These are phyloP conservation scores for Pseudolycoriella hygida DNA, from an alignment of 2,888 invertebrate species.

Conservation along the genomic window DNA sequence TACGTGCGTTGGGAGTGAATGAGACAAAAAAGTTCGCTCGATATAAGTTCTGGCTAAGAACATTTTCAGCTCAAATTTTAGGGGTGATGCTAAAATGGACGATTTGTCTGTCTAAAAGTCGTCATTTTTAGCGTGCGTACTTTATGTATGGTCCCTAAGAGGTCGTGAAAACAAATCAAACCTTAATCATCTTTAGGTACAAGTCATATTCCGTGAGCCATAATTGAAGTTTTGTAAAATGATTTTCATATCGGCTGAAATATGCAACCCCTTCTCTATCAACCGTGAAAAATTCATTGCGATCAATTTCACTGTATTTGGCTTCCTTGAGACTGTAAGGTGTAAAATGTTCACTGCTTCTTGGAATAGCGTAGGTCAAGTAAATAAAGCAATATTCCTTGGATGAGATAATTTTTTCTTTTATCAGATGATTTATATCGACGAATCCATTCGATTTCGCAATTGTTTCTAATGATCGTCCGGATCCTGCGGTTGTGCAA, in stretches of 20 bases:
- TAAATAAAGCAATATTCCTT: slow-evolving; percentile 54
- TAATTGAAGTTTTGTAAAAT: slow-evolving; percentile 55
- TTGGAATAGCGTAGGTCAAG: slow-evolving; percentile 55
- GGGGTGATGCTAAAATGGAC: no score
- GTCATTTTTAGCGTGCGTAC: no score
- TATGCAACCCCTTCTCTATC: slow-evolving; percentile 70
- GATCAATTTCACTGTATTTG: slow-evolving; percentile 48
- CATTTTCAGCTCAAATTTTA: no score
- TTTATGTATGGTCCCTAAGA: background rate
- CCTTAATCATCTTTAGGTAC: slow-evolving; percentile 58
- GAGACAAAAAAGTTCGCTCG: no score
- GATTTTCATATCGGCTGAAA: slow-evolving; percentile 49
- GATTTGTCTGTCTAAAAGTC: no score
- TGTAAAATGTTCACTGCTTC: slow-evolving; percentile 51
- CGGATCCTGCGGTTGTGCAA: no score
- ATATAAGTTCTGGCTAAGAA: no score
- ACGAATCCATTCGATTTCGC: no score
- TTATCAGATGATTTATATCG: slow-evolving; percentile 30
- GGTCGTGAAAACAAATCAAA: slow-evolving; percentile 18
- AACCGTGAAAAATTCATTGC: slow-evolving; percentile 60
- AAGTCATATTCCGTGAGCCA: slow-evolving; percentile 75
- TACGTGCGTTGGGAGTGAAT: no score
- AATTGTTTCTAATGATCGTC: no score
- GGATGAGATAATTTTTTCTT: slow-evolving; percentile 31
- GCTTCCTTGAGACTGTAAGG: slow-evolving; percentile 64